Evolutionary conservation across 2,797 vertebrate species (phyloP).

Genomic region (Lepidocolaptes lacrymiger): DNA sequence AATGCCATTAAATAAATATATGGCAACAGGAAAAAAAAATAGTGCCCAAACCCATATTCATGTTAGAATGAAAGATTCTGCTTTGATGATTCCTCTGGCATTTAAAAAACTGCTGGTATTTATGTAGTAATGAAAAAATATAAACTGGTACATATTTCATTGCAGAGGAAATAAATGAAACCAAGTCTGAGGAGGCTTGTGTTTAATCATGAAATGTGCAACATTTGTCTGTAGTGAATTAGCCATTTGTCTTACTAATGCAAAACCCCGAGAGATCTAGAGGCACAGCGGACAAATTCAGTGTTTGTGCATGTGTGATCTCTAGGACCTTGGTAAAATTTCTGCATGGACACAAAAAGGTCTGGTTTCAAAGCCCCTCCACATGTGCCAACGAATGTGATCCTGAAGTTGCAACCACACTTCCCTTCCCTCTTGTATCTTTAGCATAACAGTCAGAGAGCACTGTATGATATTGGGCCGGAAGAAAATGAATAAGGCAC

Average conservation of each 20-base stretch:
- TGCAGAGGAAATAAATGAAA: conserved; percentile 70
- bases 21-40: not conserved
- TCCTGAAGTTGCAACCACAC: not conserved
- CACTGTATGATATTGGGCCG: not conserved
- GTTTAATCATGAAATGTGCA: conserved; percentile 73
- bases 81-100: conserved; percentile 41
- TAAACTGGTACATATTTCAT: conserved; percentile 73
- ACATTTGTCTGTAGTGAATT: conserved; percentile 65
- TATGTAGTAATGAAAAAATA: conserved; percentile 71
- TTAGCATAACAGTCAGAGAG: not conserved
- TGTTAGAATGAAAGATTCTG: conserved; percentile 32
- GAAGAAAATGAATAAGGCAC: not conserved
- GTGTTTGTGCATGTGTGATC: not conserved
- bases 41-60: not conserved
- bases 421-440: not conserved
- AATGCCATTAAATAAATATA: not conserved
- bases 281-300: conserved; percentile 27
- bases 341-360: not conserved
- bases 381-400: not conserved
- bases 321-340: conserved; percentile 19
- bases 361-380: not conserved
- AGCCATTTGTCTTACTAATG: conserved; percentile 73
- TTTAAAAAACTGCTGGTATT: conserved; percentile 72
- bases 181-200: conserved; percentile 30
- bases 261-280: not conserved